A percentile compares a stretch with the other conserved stretches of the same genome.
Conservation (phyloP, 2,888 invertebrate genomes). For the Folsomia manolachei region DNA sequence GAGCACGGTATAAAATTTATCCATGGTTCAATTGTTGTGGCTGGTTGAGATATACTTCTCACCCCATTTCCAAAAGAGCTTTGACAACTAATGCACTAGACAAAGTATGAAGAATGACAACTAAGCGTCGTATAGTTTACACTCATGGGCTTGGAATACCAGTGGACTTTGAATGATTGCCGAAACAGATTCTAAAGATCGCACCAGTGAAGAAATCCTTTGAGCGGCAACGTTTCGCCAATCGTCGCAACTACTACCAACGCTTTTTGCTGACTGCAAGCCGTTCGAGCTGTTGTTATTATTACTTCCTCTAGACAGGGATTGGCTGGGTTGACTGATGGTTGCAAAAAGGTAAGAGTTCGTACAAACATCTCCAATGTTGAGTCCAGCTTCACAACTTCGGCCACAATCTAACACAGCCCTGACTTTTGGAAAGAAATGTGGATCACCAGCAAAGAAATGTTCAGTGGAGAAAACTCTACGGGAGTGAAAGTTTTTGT, state of each 20-base stretch:
- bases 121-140: constrained; percentile 21
- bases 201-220: constrained; percentile 43
- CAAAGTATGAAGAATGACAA: constrained; percentile 14
- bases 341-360: constrained; percentile 26
- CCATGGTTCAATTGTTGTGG: no score
- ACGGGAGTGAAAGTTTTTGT: constrained; percentile 15
- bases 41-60: no score
- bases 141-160: constrained; percentile 43
- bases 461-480: constrained; percentile 21
- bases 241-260: constrained; percentile 33
- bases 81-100: neutral
- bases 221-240: constrained; percentile 45
- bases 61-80: no score
- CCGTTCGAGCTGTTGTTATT: constrained; percentile 11
- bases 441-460: constrained; percentile 28
- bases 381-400: constrained; percentile 35
- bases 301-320: constrained; percentile 11
- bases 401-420: constrained; percentile 46
- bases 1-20: neutral
- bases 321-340: neutral
- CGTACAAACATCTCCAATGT: constrained; percentile 37
- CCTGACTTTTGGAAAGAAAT: constrained; percentile 46
- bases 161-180: constrained; percentile 49
- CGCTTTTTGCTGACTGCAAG: neutral
- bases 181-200: constrained; percentile 45